Base-by-base conservation (phyloP, 2,113 vertebrate genomes). In the Carassius gibelio region DNA sequence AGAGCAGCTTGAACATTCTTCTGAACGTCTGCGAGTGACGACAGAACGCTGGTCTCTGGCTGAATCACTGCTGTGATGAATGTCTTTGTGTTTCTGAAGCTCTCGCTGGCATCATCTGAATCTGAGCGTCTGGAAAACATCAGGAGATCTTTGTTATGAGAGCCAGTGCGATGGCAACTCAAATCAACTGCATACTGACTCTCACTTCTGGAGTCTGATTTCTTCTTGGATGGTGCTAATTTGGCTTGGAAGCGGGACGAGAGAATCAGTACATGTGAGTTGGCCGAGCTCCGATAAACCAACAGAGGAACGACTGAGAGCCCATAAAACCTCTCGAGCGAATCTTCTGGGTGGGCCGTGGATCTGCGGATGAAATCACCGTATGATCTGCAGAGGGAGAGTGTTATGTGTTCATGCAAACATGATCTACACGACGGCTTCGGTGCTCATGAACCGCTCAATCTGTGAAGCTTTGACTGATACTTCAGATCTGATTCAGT, bases 51-150 rank as follows among this genome's bases (percentile, higher is more conserved):
- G 7, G 42, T 52, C 10, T 50, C 48, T 50, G 50, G 50, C 14
- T 55, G 52, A 55, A 55, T 17, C 17, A 55, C 17, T 55, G 50
- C 50, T 52, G 50, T 52, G 4, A 52, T 14, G 50, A 52, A 15
- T 15, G 14, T 52, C 14, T 52, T 52, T 52, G 52, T 55, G 52
- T 55, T 17, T 55, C 14, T 17, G 52, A 1, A 52, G 50, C 11
- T 4, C 50, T 52, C 50, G 50, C 50, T 52, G 50, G 50, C 50
- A 52, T 52, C 50, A 14, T 52, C 50, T 52, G 50, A 52, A 1
- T 3, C 50, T 15, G 50, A 87, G 88, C 89, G 91, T 93, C 93
- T 96, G 93, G 92, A 92, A 95, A 93, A 87, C 79, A 94, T 94
- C 93, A 94, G 86, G 87, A 87, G 89, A 75, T 87, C 92, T 93